Conservation (phyloP, 2,113 vertebrate species). For the Athene cunicularia region DNA sequence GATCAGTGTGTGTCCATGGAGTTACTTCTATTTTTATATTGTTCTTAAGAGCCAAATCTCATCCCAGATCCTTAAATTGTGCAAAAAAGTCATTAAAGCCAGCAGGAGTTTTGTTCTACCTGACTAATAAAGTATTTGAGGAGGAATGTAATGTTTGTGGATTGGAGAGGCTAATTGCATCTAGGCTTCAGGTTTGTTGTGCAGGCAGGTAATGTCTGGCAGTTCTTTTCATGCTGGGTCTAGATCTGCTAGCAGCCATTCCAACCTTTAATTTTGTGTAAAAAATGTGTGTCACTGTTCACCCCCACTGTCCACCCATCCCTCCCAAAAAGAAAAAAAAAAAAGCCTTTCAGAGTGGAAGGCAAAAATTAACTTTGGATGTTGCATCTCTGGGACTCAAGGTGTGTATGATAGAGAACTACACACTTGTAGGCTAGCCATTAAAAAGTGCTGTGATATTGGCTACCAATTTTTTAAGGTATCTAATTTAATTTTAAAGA, state of each 20-base stretch:
- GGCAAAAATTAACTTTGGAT: not conserved
- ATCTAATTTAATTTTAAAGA: not conserved
- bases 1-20: not conserved
- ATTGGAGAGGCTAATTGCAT: not conserved
- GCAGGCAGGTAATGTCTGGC: not conserved
- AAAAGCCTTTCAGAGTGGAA: not conserved
- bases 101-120: not conserved
- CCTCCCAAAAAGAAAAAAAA: fast-evolving
- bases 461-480: not conserved
- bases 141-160: not conserved
- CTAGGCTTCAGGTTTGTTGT: not conserved
- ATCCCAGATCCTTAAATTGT: not conserved
- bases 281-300: not conserved
- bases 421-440: not conserved
- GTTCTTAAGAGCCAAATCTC: not conserved
- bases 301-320: fast-evolving
- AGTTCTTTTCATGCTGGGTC: not conserved
- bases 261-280: not conserved
- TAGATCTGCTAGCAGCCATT: not conserved
- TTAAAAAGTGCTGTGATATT: not conserved
- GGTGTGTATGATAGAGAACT: not conserved
- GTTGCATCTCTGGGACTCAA: not conserved
- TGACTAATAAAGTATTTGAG: not conserved
- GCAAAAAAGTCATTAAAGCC: not conserved
- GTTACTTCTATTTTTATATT: not conserved